Percentiles rank a stretch among this genome's conserved stretches.
Evolutionary conservation across 2,113 vertebrate species (phyloP).

Genomic region (Pteronura brasiliensis): DNA sequence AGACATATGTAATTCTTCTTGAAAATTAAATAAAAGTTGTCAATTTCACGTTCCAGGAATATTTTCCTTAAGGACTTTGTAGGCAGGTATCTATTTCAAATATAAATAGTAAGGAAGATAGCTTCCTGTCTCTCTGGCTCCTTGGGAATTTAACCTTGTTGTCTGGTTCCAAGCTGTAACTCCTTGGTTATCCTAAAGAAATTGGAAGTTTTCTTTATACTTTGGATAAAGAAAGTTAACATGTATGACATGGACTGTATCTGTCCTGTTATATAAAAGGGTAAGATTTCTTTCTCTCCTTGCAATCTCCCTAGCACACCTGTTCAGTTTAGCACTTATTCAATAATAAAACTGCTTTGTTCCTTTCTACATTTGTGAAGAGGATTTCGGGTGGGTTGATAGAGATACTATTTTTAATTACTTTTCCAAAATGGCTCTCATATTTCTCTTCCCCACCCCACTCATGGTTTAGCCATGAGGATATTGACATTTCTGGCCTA

Average conservation of each 20-base stretch:
- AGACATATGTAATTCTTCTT: neutral
- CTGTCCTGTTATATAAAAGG: neutral
- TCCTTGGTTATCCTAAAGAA: neutral
- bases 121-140: neutral
- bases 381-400: neutral
- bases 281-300: neutral
- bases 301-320: neutral
- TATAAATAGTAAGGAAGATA: neutral
- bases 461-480: neutral
- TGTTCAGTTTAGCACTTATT: neutral
- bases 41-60: neutral
- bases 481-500: neutral
- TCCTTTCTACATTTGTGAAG: neutral
- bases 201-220: neutral
- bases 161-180: neutral
- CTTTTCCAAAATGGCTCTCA: neutral
- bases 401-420: neutral
- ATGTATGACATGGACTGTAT: neutral
- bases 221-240: neutral
- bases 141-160: neutral
- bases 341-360: neutral
- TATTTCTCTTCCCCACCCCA: neutral
- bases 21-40: neutral
- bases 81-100: neutral
- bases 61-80: neutral